Evolutionary conservation across 2,797 vertebrate species (phyloP), one percentile per base, ranked within the genome.

Genomic region (Spinibarbus caldwelli): DNA sequence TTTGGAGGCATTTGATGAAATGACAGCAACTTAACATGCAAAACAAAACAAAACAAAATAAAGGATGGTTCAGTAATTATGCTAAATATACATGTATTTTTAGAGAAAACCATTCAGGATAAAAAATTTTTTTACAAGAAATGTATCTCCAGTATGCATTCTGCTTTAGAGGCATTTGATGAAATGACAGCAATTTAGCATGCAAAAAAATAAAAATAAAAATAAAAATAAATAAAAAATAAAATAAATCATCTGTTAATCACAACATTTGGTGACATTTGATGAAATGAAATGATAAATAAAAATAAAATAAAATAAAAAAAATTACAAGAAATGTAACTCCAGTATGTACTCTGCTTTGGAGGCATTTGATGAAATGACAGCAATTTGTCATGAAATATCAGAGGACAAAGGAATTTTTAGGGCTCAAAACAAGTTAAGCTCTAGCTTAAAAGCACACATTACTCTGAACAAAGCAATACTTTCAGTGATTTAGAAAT

Each of bases 331-430:
- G 62, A n/a, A 19, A 62, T 29, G 17, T 10, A 72, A 12, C 45
- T 49, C 21, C 26, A 26, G 11, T 36, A 12, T 66, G 19, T 66
- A 31, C 11, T 49, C 21, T 80, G 38, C 45, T 80, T 36, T 38
- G 64, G 45, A 38, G 47, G 34, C 49, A 49, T 81, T 57, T 70
- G 47, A 71, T 70, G 49, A 70, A 71, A 71, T 81, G 67, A 81
- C 79, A 70, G 66, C 79, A 71, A 81, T 54, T 70, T 81, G 9
- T 36, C 17, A 66, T 66, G 64, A 70, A 81, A 81, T 81, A 71
- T 52, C 78, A 68, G 12, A 80, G 64, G 23, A 68, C n/a, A 70
- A 71, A 81, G 66, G 34, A 71, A 52, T 70, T 67, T 17, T 41
- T 36, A 4, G 23, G 49, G 79, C 38, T 54, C 15, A 70, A 54